phyloP scores from a whole-genome alignment of 2,797 vertebrate species.

The Rhinoraja longicauda region DNA sequence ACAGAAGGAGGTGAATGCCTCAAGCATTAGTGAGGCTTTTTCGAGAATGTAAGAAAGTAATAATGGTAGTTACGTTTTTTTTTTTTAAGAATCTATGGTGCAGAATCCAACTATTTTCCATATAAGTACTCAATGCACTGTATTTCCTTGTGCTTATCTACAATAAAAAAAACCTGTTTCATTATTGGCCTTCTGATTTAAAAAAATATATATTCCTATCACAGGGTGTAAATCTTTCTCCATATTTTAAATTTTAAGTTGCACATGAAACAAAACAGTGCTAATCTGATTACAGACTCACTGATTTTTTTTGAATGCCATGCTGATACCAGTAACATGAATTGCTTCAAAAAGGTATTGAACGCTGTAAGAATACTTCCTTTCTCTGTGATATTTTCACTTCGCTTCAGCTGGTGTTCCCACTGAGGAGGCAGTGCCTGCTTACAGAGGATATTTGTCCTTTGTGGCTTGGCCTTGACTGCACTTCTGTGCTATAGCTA shows the following conservation, averaged over 20 bases:
- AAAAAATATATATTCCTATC: background rate
- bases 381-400: background rate
- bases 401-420: background rate
- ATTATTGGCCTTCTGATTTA: background rate
- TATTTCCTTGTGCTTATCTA: background rate
- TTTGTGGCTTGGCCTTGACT: constrained; percentile 21
- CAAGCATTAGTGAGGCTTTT: background rate
- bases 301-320: background rate
- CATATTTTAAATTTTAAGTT: background rate
- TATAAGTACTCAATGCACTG: background rate
- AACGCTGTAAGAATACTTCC: background rate
- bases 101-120: background rate
- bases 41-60: background rate
- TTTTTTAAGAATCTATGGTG: background rate
- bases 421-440: background rate
- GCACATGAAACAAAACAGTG: background rate
- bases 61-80: background rate
- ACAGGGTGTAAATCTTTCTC: background rate
- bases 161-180: background rate
- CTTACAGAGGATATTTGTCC: constrained; percentile 24
- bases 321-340: background rate
- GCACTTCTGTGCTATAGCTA: background rate
- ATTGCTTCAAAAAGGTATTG: background rate
- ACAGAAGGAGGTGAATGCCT: background rate
- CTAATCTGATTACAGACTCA: background rate